Evolutionary conservation across 1,140 invertebrate genomes (phyloP), one percentile per base, ranked within the genome.

Genomic region (Catajapyx aquilonaris): DNA sequence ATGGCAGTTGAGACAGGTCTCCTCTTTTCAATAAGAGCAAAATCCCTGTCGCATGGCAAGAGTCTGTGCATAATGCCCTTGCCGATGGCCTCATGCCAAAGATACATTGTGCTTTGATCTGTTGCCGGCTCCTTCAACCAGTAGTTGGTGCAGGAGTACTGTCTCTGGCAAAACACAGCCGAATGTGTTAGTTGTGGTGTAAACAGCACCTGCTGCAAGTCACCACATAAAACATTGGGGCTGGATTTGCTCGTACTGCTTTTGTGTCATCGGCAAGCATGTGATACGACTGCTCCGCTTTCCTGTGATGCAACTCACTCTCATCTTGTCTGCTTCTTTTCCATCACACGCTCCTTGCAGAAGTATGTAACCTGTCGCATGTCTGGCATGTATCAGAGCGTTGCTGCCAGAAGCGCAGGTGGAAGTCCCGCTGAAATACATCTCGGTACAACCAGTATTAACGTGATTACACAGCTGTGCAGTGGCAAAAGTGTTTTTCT

Each of bases 1-100:
- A 20, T 10, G 9, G 37, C 37, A 34, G 35, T 2, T 31, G 34
- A 18, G 28, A 20, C 23, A 23, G 41, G 40, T 31, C 41, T 43
- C 13, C 20, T 19, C 38, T 30, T 41, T 34, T 45, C 43, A 31
- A 45, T 44, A n/a, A 45, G 7, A 25, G 44, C 42, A 30, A 45
- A 45, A 33, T 44, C 41, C 1, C 38, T 15, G 28, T 45, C 42
- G 38, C 44, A 44, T 20, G 42, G 43, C 23, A 45, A 28, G 25
- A 45, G 44, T 7, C 37, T 41, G 31, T 45, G 38, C 4, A 38
- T 42, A 30, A 31, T 45, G n/a, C 44, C 10, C n/a, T 39, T 37
- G 10, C 36, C 45, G 3, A 46, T 30, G 1, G 1, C 34, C 28
- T 47, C 44, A 35, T 44, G 41, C 46, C 46, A 47, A 20, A 47